phyloP scores from a whole-genome alignment of 2,113 vertebrate genomes.

The Hiodon tergisus region DNA sequence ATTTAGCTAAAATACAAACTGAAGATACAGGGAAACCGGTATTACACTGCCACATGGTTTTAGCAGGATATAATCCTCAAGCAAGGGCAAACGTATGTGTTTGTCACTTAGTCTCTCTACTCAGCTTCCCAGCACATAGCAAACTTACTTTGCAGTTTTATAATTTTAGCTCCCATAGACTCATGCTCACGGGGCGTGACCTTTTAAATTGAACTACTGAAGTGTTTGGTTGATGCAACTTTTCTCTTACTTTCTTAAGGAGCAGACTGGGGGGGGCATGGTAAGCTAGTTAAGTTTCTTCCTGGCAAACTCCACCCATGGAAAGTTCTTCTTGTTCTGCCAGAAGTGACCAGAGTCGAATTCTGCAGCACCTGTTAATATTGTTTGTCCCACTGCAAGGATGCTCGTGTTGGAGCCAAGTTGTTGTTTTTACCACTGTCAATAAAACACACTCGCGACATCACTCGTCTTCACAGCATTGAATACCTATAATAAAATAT shows the following conservation, averaged over 20 bases:
- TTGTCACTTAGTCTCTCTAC: neutral
- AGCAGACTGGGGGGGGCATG: constrained; percentile 13
- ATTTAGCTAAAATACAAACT: no score
- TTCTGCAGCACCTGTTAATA: constrained; percentile 46
- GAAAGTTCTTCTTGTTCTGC: constrained; percentile 52
- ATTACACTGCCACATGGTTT: no score
- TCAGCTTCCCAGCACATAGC: neutral
- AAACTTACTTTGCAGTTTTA: neutral
- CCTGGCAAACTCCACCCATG: constrained; percentile 29
- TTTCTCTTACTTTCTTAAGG: no score
- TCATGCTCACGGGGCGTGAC: neutral
- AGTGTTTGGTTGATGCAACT: no score
- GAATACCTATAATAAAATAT: neutral
- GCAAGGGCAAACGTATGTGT: neutral
- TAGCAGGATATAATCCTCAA: no score
- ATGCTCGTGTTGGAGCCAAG: neutral
- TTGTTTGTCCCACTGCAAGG: constrained; percentile 6
- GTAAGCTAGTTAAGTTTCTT: constrained; percentile 35
- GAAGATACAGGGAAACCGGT: no score
- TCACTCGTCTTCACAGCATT: neutral
- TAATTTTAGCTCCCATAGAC: neutral
- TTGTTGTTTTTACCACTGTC: neutral
- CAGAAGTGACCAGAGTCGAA: constrained; percentile 42
- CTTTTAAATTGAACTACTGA: neutral
- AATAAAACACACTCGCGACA: neutral